These are phyloP conservation scores for Galeopterus variegatus DNA, from an alignment of 2,113 vertebrate genomes.

Conservation along the genomic window DNA sequence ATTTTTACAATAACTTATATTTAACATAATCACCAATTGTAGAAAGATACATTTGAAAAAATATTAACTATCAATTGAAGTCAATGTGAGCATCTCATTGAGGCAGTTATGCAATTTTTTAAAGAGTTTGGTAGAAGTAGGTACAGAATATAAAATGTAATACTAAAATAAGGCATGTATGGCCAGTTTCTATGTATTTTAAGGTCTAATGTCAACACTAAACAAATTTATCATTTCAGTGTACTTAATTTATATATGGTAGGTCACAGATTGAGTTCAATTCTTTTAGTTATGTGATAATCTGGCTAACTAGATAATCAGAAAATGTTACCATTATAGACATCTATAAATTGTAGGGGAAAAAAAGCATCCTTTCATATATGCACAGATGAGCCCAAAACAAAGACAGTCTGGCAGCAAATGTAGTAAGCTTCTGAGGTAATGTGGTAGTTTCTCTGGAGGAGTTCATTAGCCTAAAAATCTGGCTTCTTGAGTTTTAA, in stretches of 20 bases:
- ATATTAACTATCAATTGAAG: background rate
- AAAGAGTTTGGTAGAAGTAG: constrained; percentile 21
- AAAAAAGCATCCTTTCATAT: background rate
- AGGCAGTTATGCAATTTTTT: background rate
- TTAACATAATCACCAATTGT: background rate
- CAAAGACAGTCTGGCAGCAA: background rate
- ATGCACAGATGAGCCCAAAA: background rate
- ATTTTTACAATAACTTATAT: background rate
- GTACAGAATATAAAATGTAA: background rate
- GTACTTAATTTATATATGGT: background rate
- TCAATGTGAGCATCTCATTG: background rate
- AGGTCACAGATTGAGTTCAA: background rate
- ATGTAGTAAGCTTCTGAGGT: background rate
- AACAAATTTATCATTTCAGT: background rate
- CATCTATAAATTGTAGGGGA: background rate
- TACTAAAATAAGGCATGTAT: background rate
- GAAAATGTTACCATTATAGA: background rate
- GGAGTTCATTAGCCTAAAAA: background rate
- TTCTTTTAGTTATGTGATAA: constrained; percentile 31
- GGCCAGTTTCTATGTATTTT: background rate
- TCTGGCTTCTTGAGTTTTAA: background rate
- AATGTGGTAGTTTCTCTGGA: background rate
- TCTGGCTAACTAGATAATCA: background rate
- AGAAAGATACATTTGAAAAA: background rate
- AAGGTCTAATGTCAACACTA: background rate